Base-by-base conservation (phyloP, 53 echinoderm and acorn worm genomes). In the Mesocentrotus franciscanus region DNA sequence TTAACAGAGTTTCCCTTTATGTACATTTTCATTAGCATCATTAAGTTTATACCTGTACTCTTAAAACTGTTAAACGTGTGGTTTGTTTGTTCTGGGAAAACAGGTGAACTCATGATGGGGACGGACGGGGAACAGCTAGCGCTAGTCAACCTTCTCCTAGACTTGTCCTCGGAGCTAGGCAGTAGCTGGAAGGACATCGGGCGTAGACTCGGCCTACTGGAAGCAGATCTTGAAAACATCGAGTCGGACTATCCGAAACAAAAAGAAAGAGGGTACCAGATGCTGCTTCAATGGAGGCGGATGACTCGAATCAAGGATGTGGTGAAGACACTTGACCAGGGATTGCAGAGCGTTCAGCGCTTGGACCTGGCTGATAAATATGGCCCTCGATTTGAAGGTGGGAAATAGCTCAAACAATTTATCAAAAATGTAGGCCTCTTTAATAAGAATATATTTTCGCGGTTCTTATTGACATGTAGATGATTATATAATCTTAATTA, bases 251-350 rank as follows among this genome's bases (percentile, higher is more conserved):
- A 94, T 33, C 1, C 13, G 9, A 17, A 83, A 10, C 90, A 95
- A 6, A 78, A 33, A 22, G 94, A 95, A 61, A 81, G 91, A 90
- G 95, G 93, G 42, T 94, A 94, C 55, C 95, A 96, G 55, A 91
- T 96, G 94, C 95, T 96, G 36, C 92, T 95, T 1, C 22, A 78
- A 33, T 96, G 95, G 96, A 56, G 76, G 34, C 93, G 85, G 39
- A 66, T 30, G 34, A 78, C 56, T 22, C 14, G 93, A 11, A 36
- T 4, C 33, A 55, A 39, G 4, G 90, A 89, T 62, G 18, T 71
- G 30, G 74, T 4, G 39, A 42, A 24, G 74, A 89, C 81, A 55
- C 85, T 96, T 20, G 71, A 71, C 9, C 56, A 85, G 14, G 96
- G 85, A 27, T 59, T 96, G 8, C 0, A 70, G 75, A 60, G n/a